Percentiles rank a stretch among this genome's conserved stretches.
Conservation (phyloP, 2,113 vertebrate genomes). For the Salvator merianae region DNA sequence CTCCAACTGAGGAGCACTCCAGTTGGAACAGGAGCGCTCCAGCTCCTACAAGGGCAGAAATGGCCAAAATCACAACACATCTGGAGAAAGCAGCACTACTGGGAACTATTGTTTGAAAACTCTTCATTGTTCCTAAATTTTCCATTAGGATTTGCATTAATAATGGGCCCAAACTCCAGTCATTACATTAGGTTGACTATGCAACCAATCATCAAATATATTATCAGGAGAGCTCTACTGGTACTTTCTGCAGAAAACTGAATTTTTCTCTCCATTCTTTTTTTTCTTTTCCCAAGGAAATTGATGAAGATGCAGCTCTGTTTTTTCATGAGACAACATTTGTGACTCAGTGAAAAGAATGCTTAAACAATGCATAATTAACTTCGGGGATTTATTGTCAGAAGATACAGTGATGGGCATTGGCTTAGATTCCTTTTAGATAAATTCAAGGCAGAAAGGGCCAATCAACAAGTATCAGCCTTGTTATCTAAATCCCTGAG, state of each 20-base stretch:
- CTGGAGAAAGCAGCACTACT: too few species aligned
- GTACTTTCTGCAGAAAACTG: conserved; percentile 38
- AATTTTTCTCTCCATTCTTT: conserved; percentile 39
- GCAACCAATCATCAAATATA: too few species aligned
- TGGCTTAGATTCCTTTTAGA: not conserved
- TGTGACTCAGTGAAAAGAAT: conserved; percentile 23
- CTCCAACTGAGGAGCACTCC: too few species aligned
- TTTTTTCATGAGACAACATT: conserved; percentile 10
- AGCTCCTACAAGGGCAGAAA: too few species aligned
- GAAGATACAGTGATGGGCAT: not conserved
- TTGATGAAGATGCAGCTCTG: conserved; percentile 1
- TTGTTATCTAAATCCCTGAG: not conserved
- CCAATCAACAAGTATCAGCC: too few species aligned
- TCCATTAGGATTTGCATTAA: too few species aligned
- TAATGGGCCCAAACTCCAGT: too few species aligned
- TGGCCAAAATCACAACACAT: too few species aligned
- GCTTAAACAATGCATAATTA: conserved; percentile 3
- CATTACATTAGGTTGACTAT: too few species aligned
- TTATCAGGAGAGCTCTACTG: not conserved
- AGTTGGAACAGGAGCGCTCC: too few species aligned
- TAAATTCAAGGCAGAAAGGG: not conserved
- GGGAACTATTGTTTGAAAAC: too few species aligned
- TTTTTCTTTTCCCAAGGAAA: conserved; percentile 16
- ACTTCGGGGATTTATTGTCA: not conserved
- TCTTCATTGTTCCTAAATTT: too few species aligned